Evolutionary conservation across 1,140 invertebrate genomes (phyloP).

Genomic region (Limonius californicus): DNA sequence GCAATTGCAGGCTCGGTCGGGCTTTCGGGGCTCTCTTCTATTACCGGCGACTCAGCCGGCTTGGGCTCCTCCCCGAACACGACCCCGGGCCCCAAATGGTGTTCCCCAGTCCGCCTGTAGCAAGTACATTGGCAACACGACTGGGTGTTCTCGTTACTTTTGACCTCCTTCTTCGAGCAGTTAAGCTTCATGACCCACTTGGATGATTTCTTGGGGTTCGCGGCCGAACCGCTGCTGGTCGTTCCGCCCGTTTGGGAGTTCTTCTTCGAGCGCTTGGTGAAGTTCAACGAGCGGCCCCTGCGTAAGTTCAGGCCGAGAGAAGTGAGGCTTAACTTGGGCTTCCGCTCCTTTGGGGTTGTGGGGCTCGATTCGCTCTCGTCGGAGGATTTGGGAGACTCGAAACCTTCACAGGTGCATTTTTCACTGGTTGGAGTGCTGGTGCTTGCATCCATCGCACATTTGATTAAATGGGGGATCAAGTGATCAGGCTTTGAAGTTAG

Average conservation of each 20-base stretch:
- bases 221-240: background rate
- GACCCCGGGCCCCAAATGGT: constrained; percentile 47
- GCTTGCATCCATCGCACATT: constrained; percentile 1
- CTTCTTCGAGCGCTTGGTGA: constrained; percentile 37
- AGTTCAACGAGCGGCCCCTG: constrained; percentile 34
- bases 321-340: constrained; percentile 38
- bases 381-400: constrained; percentile 28
- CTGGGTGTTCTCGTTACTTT: constrained; percentile 47
- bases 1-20: constrained; percentile 33
- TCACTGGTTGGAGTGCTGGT: constrained; percentile 18
- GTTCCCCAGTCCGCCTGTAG: constrained; percentile 56
- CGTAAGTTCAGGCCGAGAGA: constrained; percentile 32
- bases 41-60: constrained; percentile 37
- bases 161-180: constrained; percentile 55
- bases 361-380: constrained; percentile 24
- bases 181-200: constrained; percentile 62
- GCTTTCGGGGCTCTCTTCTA: background rate
- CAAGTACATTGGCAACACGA: constrained; percentile 60
- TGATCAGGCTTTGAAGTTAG: too few relatives aligned
- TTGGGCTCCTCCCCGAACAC: constrained; percentile 48
- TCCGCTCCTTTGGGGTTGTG: constrained; percentile 30
- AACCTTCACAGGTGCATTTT: constrained; percentile 38
- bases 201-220: constrained; percentile 53
- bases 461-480: too few relatives aligned
- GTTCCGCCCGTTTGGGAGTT: background rate